phyloP scores from a whole-genome alignment of 2,888 invertebrate genomes.

The Acrobeloides nanus region DNA sequence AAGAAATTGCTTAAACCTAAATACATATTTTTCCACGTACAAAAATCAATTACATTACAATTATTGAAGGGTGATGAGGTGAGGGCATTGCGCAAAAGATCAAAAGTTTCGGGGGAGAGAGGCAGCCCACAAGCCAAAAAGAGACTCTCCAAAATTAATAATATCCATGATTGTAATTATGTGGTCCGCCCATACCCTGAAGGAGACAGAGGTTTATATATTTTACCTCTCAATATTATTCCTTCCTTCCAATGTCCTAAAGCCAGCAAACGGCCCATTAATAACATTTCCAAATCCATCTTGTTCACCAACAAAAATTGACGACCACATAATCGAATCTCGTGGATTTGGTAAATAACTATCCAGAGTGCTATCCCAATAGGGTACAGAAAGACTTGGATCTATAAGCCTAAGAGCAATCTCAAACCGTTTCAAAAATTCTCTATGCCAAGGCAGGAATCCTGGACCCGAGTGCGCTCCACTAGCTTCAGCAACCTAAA shows the following conservation, averaged over 20 bases:
- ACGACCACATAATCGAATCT: conserved; percentile 43
- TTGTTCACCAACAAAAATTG: conserved; percentile 31
- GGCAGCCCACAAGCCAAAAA: too few relatives aligned
- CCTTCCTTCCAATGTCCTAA: conserved; percentile 41
- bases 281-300: conserved; percentile 22
- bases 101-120: too few relatives aligned
- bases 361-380: conserved; percentile 54
- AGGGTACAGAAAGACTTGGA: conserved; percentile 54
- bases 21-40: too few relatives aligned
- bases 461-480: conserved; percentile 51
- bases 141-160: too few relatives aligned
- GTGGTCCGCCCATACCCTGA: too few relatives aligned
- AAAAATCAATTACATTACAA: too few relatives aligned
- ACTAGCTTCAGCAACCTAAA: conserved; percentile 37
- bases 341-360: conserved; percentile 40
- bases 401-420: conserved; percentile 48
- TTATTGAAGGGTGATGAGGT: too few relatives aligned
- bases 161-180: too few relatives aligned
- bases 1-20: neutral
- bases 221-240: conserved; percentile 32
- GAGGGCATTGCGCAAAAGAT: too few relatives aligned
- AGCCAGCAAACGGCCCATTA: conserved; percentile 37
- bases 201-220: too few relatives aligned
- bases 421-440: conserved; percentile 43
- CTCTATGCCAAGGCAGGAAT: conserved; percentile 52